Evolutionary conservation across 2,888 invertebrate species (phyloP).

Genomic region (Cephus sareptanus): DNA sequence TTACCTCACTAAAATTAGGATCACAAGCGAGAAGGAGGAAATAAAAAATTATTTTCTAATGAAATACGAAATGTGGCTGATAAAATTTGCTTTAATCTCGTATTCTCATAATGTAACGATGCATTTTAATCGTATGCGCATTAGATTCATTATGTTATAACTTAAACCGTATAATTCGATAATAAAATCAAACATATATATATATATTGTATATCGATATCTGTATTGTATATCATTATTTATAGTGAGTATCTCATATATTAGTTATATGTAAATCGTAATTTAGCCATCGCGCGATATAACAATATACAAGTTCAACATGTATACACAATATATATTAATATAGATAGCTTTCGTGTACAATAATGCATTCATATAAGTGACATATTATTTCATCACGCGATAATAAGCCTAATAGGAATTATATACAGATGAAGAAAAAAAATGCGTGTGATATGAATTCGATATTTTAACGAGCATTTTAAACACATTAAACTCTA

Average conservation of each 20-base stretch:
- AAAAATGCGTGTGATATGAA: constrained; percentile 12
- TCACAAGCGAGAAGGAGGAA: not conserved
- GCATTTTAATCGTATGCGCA: too few species aligned
- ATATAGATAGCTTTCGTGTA: not conserved
- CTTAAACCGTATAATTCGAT: too few species aligned
- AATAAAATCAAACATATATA: not conserved
- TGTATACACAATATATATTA: not conserved
- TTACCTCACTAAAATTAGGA: not conserved
- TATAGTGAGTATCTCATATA: not conserved
- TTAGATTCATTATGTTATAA: too few species aligned
- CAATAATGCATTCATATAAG: not conserved
- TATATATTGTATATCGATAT: not conserved
- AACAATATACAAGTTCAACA: not conserved
- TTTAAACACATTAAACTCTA: constrained; percentile 4
- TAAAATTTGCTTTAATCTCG: not conserved
- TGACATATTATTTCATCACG: not conserved
- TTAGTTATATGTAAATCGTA: not conserved
- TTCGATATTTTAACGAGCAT: constrained; percentile 15
- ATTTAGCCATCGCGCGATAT: not conserved
- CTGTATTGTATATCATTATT: not conserved
- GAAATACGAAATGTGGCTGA: not conserved
- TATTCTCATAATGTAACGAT: not conserved
- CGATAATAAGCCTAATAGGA: not conserved
- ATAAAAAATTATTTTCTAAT: not conserved
- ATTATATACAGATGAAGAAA: not conserved